Conservation (phyloP, 2,113 vertebrate genomes). For the Epinephelus cyanopodus region DNA sequence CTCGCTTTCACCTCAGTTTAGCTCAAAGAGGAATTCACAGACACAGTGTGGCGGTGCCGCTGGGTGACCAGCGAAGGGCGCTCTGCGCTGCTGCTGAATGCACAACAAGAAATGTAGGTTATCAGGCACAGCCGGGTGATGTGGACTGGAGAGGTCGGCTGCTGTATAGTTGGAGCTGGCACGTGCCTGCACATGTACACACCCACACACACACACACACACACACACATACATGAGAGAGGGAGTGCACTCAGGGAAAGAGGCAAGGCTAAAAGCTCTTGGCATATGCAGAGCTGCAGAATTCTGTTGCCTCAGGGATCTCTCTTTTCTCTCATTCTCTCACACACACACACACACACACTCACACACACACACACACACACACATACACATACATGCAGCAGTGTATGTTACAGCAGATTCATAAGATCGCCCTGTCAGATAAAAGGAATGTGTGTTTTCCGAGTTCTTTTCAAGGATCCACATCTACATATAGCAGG, state of each 20-base stretch:
- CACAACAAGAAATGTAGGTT: slow-evolving; percentile 29
- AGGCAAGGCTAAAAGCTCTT: slow-evolving; percentile 46
- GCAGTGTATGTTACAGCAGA: neutral
- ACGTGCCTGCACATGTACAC: neutral
- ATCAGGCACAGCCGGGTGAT: slow-evolving; percentile 36
- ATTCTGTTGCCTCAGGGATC: slow-evolving; percentile 19
- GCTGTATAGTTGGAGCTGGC: slow-evolving; percentile 38
- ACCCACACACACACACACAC: slow-evolving; percentile 15
- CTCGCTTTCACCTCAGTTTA: slow-evolving; percentile 32
- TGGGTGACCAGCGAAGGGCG: slow-evolving; percentile 60
- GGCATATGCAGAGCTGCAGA: slow-evolving; percentile 45
- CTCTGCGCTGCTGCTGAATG: slow-evolving; percentile 41
- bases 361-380: neutral
- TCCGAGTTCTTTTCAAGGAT: slow-evolving; percentile 21
- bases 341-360: slow-evolving; percentile 2
- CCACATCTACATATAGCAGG: slow-evolving; percentile 38
- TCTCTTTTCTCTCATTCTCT: neutral
- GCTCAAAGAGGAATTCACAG: slow-evolving; percentile 1
- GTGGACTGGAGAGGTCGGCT: slow-evolving; percentile 23
- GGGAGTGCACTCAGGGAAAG: slow-evolving; percentile 30
- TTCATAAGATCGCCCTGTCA: neutral
- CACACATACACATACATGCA: neutral
- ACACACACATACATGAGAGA: neutral
- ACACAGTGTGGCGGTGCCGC: neutral
- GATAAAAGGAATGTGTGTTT: slow-evolving; percentile 4